Base-by-base conservation (phyloP, 2,797 vertebrate genomes). In the Phoeniculus purpureus region DNA sequence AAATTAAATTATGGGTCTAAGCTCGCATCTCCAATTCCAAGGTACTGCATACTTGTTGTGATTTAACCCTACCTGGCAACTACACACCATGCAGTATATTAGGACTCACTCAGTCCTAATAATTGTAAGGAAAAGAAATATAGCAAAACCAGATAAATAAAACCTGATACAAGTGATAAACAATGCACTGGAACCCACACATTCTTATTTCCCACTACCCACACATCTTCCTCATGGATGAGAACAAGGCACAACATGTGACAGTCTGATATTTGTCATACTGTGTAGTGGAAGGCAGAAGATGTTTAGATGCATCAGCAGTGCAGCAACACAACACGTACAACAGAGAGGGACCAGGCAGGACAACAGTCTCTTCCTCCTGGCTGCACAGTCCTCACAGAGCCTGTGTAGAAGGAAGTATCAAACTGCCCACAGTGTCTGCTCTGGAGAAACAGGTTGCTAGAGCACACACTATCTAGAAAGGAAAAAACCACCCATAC, bases 281-380 rank as follows among this genome's bases (percentile, higher is more conserved):
- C 65, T 82, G n/a, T 23, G 31, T 0, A 1, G 40, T 19, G 77
- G 48, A 48, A 72, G 71, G 9, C 88, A 65, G 61, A 92, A 54
- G 37, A 23, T 74, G 26, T 60, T 88, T 52, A 81, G 74, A 76
- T 52, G 26, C 40, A 84, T 66, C 75, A 88, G 51, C 45, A 72
- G 20, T 31, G 43, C 50, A 83, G 80, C 32, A 81, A 86, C 5
- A 10, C 15, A 3, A 17, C n/a, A 56, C 84, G 19, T 17, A 47
- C 8, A 73, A 43, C n/a, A 79, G 37, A 58, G 31, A n/a, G 15
- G 27, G 61, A 74, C 8, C 20, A 65, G 45, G 77, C n/a, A 78
- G 43, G 43, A 25, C 50, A 21, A 64, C 34, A 72, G 66, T 14
- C 11, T 13, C 62, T 14, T 76, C 29, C 52, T 72, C 32, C 27